phyloP scores from a whole-genome alignment of 2,797 vertebrate species.

The Sebastes baramenuke region DNA sequence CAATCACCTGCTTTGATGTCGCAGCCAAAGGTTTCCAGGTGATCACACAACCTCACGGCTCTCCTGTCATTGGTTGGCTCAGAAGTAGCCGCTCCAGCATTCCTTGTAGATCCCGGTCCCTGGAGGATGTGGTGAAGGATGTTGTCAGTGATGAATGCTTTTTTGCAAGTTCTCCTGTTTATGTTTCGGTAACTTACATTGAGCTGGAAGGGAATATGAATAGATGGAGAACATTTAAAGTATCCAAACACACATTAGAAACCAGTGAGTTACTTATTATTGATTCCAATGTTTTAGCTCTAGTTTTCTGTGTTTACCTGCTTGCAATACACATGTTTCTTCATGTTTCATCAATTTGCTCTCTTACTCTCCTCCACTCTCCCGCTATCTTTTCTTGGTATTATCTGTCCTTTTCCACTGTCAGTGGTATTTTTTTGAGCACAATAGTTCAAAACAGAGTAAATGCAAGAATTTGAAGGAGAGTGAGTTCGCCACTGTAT shows the following conservation, averaged over 20 bases:
- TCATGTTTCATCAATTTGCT: conserved; percentile 21
- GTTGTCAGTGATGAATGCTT: conserved; percentile 51
- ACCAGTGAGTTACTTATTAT: neutral
- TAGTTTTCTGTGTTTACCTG: conserved; percentile 17
- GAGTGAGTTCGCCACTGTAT: neutral
- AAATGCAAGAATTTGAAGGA: neutral
- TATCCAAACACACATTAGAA: neutral
- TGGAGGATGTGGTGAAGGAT: conserved; percentile 24
- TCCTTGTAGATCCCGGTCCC: conserved; percentile 21
- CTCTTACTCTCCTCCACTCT: neutral
- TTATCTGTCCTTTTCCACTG: neutral
- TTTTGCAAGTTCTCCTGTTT: conserved; percentile 24
- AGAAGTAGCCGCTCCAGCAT: conserved; percentile 8
- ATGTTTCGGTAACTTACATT: conserved; percentile 2
- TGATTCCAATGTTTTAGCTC: conserved; percentile 5
- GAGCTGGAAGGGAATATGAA: conserved; percentile 7
- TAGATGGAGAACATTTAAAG: neutral
- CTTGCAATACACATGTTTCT: neutral
- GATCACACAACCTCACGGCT: conserved; percentile 38
- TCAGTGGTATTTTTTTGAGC: neutral
- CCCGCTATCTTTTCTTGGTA: neutral
- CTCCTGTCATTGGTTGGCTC: conserved; percentile 28
- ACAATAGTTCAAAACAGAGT: neutral
- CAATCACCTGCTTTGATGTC: conserved; percentile 45
- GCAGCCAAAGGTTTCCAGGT: conserved; percentile 49